phyloP scores from a whole-genome alignment of 2,797 vertebrate species.

The Parauchenoglanis punctatus region DNA sequence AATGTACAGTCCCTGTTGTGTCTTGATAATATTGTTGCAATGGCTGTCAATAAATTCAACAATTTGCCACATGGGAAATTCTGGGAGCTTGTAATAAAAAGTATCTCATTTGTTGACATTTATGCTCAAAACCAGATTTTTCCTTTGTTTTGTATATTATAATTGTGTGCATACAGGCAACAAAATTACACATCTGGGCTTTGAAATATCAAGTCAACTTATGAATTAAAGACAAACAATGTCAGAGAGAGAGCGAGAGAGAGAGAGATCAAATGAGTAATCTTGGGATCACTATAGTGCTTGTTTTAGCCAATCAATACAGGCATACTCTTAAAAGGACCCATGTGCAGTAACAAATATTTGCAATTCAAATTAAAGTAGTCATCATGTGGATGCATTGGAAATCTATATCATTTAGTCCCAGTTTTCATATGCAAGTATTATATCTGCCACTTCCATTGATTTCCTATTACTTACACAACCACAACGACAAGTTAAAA shows the following conservation, averaged over 20 bases:
- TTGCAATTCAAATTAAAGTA: slow-evolving; percentile 52
- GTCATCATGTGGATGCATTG: slow-evolving; percentile 46
- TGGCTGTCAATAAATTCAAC: background rate
- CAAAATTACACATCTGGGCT: slow-evolving; percentile 3
- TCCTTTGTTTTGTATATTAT: background rate
- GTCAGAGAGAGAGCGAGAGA: slow-evolving; percentile 8
- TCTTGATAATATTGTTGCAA: background rate
- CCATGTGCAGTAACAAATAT: slow-evolving; percentile 41
- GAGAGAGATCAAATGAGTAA: slow-evolving; percentile 23
- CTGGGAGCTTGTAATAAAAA: background rate
- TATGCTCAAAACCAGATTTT: background rate
- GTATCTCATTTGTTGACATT: background rate
- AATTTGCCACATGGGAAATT: background rate
- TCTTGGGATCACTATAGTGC: slow-evolving; percentile 29
- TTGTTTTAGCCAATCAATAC: slow-evolving; percentile 46
- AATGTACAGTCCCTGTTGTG: background rate
- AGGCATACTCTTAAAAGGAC: slow-evolving; percentile 44
- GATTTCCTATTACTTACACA: slow-evolving; percentile 50
- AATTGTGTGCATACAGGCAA: background rate
- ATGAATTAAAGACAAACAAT: slow-evolving; percentile 18
- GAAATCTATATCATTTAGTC: slow-evolving; percentile 53
- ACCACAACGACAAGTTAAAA: slow-evolving; percentile 37
- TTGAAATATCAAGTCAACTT: slow-evolving; percentile 14
- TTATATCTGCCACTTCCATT: slow-evolving; percentile 50
- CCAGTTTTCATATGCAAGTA: slow-evolving; percentile 47